Evolutionary conservation across 2,113 vertebrate genomes (phyloP).

Genomic region (Nothoprocta perdicaria): DNA sequence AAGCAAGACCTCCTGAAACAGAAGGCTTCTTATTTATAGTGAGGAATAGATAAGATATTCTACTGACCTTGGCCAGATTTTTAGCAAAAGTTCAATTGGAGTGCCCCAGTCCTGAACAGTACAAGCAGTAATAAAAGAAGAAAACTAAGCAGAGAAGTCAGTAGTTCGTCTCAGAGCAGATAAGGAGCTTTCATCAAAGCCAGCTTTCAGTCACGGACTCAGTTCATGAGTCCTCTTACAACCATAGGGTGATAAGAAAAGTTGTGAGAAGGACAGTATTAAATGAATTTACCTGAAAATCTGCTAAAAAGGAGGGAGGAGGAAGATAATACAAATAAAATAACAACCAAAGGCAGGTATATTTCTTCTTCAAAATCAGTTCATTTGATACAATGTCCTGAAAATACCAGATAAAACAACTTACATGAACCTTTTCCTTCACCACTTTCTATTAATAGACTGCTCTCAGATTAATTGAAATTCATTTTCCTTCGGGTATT

Average conservation of each 20-base stretch:
- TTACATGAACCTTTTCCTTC: constrained; percentile 18
- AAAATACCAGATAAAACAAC: constrained; percentile 55
- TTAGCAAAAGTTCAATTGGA: constrained; percentile 30
- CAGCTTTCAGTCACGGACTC: neutral
- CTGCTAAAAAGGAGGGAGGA: neutral
- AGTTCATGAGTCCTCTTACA: neutral
- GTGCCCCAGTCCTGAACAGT: neutral
- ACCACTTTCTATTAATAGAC: neutral
- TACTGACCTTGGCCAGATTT: neutral
- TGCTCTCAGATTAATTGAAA: neutral
- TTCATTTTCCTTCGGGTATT: constrained; percentile 1
- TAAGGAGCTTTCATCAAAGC: constrained; percentile 20
- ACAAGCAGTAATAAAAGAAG: neutral
- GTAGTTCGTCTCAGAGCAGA: constrained; percentile 8
- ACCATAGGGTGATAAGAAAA: neutral
- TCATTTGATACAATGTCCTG: constrained; percentile 14
- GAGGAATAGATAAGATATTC: neutral
- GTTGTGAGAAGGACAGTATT: neutral
- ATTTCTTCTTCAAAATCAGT: constrained; percentile 21
- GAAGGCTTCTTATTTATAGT: neutral
- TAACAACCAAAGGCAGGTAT: neutral
- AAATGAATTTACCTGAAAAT: constrained; percentile 26
- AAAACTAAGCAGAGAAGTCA: constrained; percentile 18
- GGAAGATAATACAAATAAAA: neutral
- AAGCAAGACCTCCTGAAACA: neutral